Base-by-base conservation (phyloP, 2,888 invertebrate genomes). In the Athrips mouffetella region DNA sequence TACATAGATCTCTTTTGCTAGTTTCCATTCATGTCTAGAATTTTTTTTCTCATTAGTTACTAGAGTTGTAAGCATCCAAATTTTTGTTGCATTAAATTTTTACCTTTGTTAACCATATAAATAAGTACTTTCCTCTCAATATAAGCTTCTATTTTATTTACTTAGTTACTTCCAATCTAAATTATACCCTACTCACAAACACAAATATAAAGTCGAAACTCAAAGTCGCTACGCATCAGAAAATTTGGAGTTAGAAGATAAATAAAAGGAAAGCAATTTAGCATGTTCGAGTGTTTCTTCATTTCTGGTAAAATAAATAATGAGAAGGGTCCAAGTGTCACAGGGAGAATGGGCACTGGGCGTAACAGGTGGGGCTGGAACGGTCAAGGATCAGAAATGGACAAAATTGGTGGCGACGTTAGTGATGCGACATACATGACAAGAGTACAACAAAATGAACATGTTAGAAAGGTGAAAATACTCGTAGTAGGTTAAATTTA, bases 261-360 rank as follows among this genome's bases (percentile, higher is more conserved):
- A 40, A 40, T 40, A 40, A 40, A 23, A 40, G 25, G 40, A 40
- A 40, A 40, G 13, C 25, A 40, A 40, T 40, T 40, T 40, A 10
- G 25, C 25, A 25, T 40, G 16, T 25, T 40, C 25, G 40, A 40
- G 25, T 8, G 40, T 23, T 40, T 39, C 39, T 23, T 39, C 25
- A 23, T 40, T 15, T n/a, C 25, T 11, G 13, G n/a, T 15, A 40
- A 40, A 25, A 39, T 39, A 39, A 40, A 15, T 40, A 40, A 40
- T 25, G 25, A 40, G 40, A n/a, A n/a, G n/a, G n/a, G 4, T 11
- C 5, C 10, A 37, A n/a, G 21, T 37, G 21, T 2, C 20, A 20
- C 37, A 10, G 20, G n/a, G n/a, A n/a, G n/a, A n/a, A n/a, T n/a
- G n/a, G n/a, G n/a, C n/a, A n/a, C n/a, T n/a, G n/a, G n/a, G 37